Evolutionary conservation across 2,888 invertebrate species (phyloP).

Genomic region (Scaptomyza cyrtandrae): DNA sequence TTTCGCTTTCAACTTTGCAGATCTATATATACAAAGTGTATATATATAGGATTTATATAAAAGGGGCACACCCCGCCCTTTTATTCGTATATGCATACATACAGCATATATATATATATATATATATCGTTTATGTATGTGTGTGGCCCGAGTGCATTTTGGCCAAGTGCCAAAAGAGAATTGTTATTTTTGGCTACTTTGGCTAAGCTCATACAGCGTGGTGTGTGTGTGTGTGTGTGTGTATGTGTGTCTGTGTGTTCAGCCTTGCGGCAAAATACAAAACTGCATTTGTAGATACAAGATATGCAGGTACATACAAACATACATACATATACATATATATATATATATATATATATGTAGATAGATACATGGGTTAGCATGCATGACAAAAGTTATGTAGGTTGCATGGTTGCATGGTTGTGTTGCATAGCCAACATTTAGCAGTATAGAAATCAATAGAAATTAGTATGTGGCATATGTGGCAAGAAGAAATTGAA

Average conservation of each 20-base stretch:
- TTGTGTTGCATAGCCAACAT: no score
- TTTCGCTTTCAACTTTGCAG: constrained; percentile 43
- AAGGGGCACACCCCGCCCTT: constrained; percentile 17
- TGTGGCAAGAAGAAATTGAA: background rate
- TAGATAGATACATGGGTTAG: constrained; percentile 18
- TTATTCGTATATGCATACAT: constrained; percentile 27
- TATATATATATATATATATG: constrained; percentile 1
- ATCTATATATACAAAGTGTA: constrained; percentile 18
- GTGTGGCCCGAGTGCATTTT: constrained; percentile 57
- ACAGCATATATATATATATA: background rate
- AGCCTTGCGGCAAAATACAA: constrained; percentile 44
- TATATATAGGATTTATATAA: constrained; percentile 1
- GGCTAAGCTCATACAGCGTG: constrained; percentile 60
- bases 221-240: no score
- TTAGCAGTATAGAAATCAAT: constrained; percentile 20
- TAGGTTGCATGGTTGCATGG: constrained; percentile 1
- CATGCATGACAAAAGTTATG: constrained; percentile 13
- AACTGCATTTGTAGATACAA: constrained; percentile 44
- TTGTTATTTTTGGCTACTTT: constrained; percentile 78
- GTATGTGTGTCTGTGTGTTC: no score
- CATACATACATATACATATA: no score
- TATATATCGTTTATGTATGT: no score
- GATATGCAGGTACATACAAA: constrained; percentile 31
- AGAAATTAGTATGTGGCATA: background rate
- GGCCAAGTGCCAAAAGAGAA: constrained; percentile 66